Evolutionary conservation across 2,797 vertebrate species (phyloP).

Genomic region (Eleutherodactylus coqui): DNA sequence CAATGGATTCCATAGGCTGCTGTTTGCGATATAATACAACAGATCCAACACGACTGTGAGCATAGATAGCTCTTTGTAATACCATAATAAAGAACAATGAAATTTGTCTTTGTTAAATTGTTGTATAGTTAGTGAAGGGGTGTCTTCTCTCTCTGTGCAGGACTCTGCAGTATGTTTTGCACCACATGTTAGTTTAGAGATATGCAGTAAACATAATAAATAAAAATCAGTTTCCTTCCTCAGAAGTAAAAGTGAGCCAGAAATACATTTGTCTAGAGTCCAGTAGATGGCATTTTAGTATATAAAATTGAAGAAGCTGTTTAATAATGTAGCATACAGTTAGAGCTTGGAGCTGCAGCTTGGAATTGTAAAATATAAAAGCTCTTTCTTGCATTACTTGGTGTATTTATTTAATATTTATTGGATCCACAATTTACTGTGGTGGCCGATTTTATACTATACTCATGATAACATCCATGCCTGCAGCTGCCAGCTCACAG

Average conservation of each 20-base stretch:
- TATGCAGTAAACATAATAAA: background rate
- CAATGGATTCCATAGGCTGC: too few relatives aligned
- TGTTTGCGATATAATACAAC: too few relatives aligned
- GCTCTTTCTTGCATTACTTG: background rate
- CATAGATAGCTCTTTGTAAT: too few relatives aligned
- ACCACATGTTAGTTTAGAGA: too few relatives aligned
- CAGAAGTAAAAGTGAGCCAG: background rate
- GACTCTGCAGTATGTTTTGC: too few relatives aligned
- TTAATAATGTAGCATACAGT: background rate
- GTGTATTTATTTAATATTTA: background rate
- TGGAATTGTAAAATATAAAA: background rate
- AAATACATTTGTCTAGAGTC: slow-evolving; percentile 2
- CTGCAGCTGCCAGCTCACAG: background rate
- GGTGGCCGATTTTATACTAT: background rate
- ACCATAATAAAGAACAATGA: too few relatives aligned
- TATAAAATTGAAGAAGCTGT: background rate
- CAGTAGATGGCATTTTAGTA: slow-evolving; percentile 46
- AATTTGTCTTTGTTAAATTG: too few relatives aligned
- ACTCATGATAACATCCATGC: background rate
- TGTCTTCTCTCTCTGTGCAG: too few relatives aligned
- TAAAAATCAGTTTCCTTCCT: too few relatives aligned
- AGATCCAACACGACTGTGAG: too few relatives aligned
- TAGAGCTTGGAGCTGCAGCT: background rate
- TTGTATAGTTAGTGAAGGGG: too few relatives aligned
- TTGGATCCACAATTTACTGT: background rate